Conservation (phyloP, 1,140 invertebrate genomes). For the Grapholita molesta region DNA sequence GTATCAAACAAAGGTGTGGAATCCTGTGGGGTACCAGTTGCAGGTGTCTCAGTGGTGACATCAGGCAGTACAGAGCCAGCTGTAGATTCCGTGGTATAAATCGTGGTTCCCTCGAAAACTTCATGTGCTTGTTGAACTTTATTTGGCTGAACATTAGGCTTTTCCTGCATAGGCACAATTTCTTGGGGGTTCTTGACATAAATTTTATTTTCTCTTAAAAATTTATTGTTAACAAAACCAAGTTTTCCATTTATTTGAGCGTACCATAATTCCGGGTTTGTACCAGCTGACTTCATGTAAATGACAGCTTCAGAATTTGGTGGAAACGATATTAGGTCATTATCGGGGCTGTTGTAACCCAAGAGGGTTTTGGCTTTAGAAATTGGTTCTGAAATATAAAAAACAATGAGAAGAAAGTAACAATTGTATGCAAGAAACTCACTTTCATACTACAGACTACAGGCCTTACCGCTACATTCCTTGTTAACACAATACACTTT, state of each 20-base stretch:
- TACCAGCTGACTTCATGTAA: constrained; percentile 85
- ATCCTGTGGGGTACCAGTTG: background rate
- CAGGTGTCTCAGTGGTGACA: constrained; percentile 23
- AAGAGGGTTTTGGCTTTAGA: constrained; percentile 81
- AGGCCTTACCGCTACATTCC: constrained; percentile 60
- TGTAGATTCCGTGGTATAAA: constrained; percentile 50
- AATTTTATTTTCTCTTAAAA: constrained; percentile 70
- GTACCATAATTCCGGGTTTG: constrained; percentile 83
- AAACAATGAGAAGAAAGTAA: constrained; percentile 27
- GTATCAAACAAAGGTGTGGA: background rate
- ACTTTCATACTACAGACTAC: constrained; percentile 24
- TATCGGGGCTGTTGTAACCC: constrained; percentile 78
- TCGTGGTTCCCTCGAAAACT: constrained; percentile 70
- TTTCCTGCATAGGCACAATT: constrained; percentile 37
- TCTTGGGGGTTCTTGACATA: constrained; percentile 41
- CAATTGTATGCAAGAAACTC: constrained; percentile 25
- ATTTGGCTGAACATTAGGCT: constrained; percentile 49
- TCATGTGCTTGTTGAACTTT: constrained; percentile 67
- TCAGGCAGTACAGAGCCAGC: constrained; percentile 21
- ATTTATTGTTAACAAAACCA: constrained; percentile 83
- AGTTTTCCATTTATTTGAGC: constrained; percentile 83
- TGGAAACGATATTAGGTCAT: constrained; percentile 82
- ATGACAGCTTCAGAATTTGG: constrained; percentile 81
- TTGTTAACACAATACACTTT: constrained; percentile 67
- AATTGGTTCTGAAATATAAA: constrained; percentile 80